A percentile compares a stretch with the other conserved stretches of the same genome.
These are phyloP conservation scores for Zhengitettix transpicula DNA, from an alignment of 2,888 invertebrate species.

Conservation along the genomic window DNA sequence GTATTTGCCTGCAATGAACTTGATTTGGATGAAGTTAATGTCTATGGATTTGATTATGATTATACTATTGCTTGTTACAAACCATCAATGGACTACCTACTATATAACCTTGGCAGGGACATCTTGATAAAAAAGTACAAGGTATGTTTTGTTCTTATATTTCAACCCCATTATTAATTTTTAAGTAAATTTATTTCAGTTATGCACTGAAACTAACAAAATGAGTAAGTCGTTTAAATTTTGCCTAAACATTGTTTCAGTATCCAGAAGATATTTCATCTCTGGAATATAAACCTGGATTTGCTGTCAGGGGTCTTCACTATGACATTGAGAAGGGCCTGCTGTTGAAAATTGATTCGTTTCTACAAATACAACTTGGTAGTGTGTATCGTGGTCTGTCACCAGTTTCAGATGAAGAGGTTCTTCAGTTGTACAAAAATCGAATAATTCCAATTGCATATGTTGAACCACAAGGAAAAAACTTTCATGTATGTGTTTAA, in stretches of 20 bases:
- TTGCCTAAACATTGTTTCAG: constrained; percentile 33
- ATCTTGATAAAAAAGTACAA: constrained; percentile 73
- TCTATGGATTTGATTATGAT: constrained; percentile 97
- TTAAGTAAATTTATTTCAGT: too few species aligned
- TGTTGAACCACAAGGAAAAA: constrained; percentile 62
- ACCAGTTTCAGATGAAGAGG: constrained; percentile 68
- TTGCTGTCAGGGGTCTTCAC: constrained; percentile 93
- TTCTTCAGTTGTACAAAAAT: constrained; percentile 68
- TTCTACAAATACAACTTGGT: constrained; percentile 90
- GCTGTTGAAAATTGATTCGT: constrained; percentile 85
- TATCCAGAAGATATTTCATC: constrained; percentile 72
- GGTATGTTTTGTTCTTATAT: constrained; percentile 30
- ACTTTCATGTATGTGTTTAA: constrained; percentile 44
- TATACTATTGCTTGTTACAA: constrained; percentile 94
- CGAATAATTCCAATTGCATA: constrained; percentile 74
- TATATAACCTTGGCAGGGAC: constrained; percentile 81
- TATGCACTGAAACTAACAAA: too few species aligned
- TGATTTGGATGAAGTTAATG: constrained; percentile 75
- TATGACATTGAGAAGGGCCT: constrained; percentile 93
- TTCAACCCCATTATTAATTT: too few species aligned
- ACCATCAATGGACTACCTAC: constrained; percentile 67
- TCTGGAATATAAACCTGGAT: constrained; percentile 77
- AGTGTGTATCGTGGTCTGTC: constrained; percentile 79
- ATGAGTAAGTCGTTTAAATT: too few species aligned
- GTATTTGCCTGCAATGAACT: constrained; percentile 96